Evolutionary conservation across 2,797 vertebrate species (phyloP).

Genomic region (Sebastes elongatus): DNA sequence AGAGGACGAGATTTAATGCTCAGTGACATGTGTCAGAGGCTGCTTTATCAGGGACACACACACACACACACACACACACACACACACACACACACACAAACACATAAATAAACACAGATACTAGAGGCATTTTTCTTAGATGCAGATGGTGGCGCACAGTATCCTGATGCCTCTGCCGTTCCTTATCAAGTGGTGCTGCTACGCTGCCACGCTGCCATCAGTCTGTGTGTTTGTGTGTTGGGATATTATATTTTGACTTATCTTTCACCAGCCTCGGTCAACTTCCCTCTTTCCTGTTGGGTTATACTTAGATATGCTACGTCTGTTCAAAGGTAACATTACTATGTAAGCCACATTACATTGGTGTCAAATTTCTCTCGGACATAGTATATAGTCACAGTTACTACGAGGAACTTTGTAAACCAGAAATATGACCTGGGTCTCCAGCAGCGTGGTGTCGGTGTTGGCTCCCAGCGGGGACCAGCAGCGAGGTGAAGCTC

Average conservation of each 20-base stretch:
- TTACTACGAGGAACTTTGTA: too few species aligned
- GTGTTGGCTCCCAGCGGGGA: too few species aligned
- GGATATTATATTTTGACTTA: not conserved
- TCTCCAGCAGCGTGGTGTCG: too few species aligned
- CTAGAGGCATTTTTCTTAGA: constrained; percentile 4
- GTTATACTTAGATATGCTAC: too few species aligned
- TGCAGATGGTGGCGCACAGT: constrained; percentile 25
- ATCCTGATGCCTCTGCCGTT: constrained; percentile 26
- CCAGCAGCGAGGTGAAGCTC: too few species aligned
- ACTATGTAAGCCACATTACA: too few species aligned
- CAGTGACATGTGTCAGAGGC: constrained; percentile 34
- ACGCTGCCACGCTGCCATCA: not conserved
- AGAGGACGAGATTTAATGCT: constrained; percentile 24
- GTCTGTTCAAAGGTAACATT: too few species aligned
- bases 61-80: not conserved
- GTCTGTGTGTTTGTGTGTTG: not conserved
- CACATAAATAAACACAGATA: constrained; percentile 4
- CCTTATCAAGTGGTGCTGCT: constrained; percentile 5
- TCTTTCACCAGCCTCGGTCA: not conserved
- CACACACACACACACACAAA: not conserved
- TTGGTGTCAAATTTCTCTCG: too few species aligned
- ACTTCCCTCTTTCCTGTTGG: too few species aligned
- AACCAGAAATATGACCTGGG: too few species aligned
- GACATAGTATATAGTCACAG: too few species aligned
- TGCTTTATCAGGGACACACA: constrained; percentile 27